Evolutionary conservation across 2,113 vertebrate genomes (phyloP).

Genomic region (Stigmatopora nigra): DNA sequence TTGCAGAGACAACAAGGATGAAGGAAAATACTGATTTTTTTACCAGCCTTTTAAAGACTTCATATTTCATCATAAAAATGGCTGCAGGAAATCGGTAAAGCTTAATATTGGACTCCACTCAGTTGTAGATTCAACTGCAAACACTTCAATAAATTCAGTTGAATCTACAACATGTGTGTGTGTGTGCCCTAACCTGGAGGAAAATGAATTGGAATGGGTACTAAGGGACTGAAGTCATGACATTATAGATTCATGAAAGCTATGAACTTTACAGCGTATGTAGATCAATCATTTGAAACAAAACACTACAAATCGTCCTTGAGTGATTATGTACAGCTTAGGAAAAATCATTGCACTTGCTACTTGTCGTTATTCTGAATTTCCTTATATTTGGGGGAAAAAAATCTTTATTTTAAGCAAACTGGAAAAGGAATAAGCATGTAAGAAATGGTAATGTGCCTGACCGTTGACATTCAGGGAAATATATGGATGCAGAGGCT

Average conservation of each 20-base stretch:
- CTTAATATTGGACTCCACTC: slow-evolving; percentile 9
- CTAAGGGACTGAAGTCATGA: not conserved
- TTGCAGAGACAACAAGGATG: not conserved
- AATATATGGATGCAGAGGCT: slow-evolving; percentile 11
- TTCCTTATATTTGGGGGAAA: not conserved
- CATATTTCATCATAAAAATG: slow-evolving; percentile 9
- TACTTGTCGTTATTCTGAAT: not conserved
- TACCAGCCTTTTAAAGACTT: slow-evolving; percentile 7
- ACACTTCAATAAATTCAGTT: not conserved
- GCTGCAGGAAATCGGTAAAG: not conserved
- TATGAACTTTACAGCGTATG: slow-evolving; percentile 3
- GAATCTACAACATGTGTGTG: not conserved
- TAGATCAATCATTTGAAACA: not conserved
- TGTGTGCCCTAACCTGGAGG: not conserved
- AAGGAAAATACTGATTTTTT: slow-evolving; percentile 4
- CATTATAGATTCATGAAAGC: slow-evolving; percentile 7
- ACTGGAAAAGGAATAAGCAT: slow-evolving; percentile 9
- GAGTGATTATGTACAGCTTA: not conserved
- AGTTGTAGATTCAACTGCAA: not conserved
- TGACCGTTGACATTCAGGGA: slow-evolving; percentile 8
- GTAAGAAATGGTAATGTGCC: slow-evolving; percentile 15
- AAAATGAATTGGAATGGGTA: not conserved
- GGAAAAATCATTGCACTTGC: not conserved
- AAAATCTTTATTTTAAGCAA: slow-evolving; percentile 1
- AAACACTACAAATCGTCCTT: not conserved